Evolutionary conservation across 2,797 vertebrate species (phyloP).

Genomic region (Anomalospiza imberbis): DNA sequence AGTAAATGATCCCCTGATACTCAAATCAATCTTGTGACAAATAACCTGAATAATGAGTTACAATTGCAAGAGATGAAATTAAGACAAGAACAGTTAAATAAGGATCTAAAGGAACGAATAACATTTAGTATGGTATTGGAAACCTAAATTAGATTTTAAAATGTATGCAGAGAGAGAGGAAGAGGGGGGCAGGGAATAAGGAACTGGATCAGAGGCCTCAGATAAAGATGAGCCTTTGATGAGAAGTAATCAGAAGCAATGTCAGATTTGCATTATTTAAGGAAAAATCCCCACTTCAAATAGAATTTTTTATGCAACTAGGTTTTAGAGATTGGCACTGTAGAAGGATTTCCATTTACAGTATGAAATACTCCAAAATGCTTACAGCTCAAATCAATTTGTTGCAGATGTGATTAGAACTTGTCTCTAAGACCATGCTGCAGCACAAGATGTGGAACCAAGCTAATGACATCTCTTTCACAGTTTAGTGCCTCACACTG

Average conservation of each 20-base stretch:
- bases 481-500: background rate
- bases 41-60: constrained; percentile 72
- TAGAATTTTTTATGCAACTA: constrained; percentile 45
- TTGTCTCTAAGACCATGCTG: background rate
- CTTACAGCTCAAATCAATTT: constrained; percentile 20
- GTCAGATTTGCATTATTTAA: constrained; percentile 28
- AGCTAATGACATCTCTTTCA: background rate
- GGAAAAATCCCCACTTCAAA: constrained; percentile 43
- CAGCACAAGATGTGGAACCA: background rate
- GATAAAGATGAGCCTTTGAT: constrained; percentile 48
- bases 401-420: constrained; percentile 36
- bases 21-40: constrained; percentile 72
- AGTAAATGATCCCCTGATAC: constrained; percentile 69
- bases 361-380: constrained; percentile 16
- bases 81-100: constrained; percentile 67
- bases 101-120: constrained; percentile 44
- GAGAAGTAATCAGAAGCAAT: constrained; percentile 48
- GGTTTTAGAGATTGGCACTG: constrained; percentile 22
- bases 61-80: constrained; percentile 66
- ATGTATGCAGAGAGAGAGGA: background rate
- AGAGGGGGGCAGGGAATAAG: background rate
- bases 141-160: constrained; percentile 9
- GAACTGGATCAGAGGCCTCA: background rate
- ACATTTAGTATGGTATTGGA: background rate
- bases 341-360: constrained; percentile 38